A percentile compares a stretch with the other conserved stretches of the same genome.
phyloP scores from a whole-genome alignment of 2,797 vertebrate genomes.

The Cyprinella venusta region DNA sequence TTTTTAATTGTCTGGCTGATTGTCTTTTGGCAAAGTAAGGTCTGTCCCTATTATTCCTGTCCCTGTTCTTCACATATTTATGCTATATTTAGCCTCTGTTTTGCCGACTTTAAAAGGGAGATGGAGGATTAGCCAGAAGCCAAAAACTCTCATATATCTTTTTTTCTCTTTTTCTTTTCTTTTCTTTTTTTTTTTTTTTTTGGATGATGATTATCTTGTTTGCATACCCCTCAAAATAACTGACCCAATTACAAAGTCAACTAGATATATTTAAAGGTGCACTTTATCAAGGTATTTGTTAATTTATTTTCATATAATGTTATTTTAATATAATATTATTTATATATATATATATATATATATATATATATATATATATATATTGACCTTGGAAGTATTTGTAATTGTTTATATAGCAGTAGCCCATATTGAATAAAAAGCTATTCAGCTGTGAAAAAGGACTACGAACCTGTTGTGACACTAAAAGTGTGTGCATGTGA shows the following conservation, averaged over 20 bases:
- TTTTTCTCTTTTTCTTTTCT: neutral
- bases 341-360: no score
- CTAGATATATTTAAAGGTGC: slow-evolving; percentile 1
- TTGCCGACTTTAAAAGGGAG: slow-evolving; percentile 61
- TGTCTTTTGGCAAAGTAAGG: slow-evolving; percentile 70
- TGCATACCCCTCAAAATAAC: slow-evolving; percentile 32
- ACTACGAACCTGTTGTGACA: slow-evolving; percentile 29
- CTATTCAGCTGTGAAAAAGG: neutral
- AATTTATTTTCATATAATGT: neutral
- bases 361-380: neutral
- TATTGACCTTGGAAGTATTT: neutral
- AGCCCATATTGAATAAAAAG: neutral
- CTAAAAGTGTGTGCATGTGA: slow-evolving; percentile 21
- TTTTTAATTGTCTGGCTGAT: slow-evolving; percentile 67
- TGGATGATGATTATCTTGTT: slow-evolving; percentile 27
- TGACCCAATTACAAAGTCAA: slow-evolving; percentile 20
- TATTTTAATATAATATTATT: no score
- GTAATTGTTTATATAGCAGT: neutral
- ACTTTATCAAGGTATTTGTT: neutral
- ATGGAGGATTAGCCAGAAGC: slow-evolving; percentile 36
- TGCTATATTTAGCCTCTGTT: slow-evolving; percentile 70
- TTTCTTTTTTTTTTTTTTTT: neutral
- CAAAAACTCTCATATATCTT: slow-evolving; percentile 14
- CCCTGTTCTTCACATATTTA: slow-evolving; percentile 56
- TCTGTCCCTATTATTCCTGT: slow-evolving; percentile 46